Evolutionary conservation across 2,888 invertebrate species (phyloP).

Genomic region (Ichneumoninae sp.): DNA sequence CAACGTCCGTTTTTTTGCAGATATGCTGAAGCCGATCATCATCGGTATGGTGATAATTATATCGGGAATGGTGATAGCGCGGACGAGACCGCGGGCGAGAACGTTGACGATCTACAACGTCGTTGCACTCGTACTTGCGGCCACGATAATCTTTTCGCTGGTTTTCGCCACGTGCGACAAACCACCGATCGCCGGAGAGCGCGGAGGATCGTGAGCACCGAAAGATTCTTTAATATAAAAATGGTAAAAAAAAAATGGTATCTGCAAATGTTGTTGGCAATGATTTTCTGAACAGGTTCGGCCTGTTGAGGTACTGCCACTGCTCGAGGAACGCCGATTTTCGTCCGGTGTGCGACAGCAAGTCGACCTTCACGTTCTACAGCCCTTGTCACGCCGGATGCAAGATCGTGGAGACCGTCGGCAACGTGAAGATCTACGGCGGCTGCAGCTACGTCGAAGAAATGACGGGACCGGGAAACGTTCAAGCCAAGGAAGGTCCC

Average conservation of each 20-base stretch:
- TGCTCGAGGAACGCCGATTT: slow-evolving; percentile 85
- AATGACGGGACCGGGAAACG: slow-evolving; percentile 72
- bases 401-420: slow-evolving; percentile 82
- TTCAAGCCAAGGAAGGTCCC: slow-evolving; percentile 85
- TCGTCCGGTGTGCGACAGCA: slow-evolving; percentile 88
- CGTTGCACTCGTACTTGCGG: slow-evolving; percentile 82
- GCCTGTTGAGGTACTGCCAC: slow-evolving; percentile 84
- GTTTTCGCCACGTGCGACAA: slow-evolving; percentile 85
- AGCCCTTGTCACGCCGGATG: slow-evolving; percentile 92
- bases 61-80: slow-evolving; percentile 86
- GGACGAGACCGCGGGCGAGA: slow-evolving; percentile 85
- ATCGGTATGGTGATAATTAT: slow-evolving; percentile 85
- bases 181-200: slow-evolving; percentile 84
- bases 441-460: slow-evolving; percentile 85
- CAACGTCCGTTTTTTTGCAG: slow-evolving; percentile 67
- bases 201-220: slow-evolving; percentile 80
- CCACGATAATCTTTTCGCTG: slow-evolving; percentile 84
- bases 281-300: slow-evolving; percentile 70
- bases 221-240: not conserved
- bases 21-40: slow-evolving; percentile 86
- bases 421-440: slow-evolving; percentile 84
- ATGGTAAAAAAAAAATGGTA: not conserved
- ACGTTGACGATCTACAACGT: slow-evolving; percentile 85
- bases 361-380: slow-evolving; percentile 86
- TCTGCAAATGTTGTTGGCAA: not conserved